Conservation (phyloP, 64 coral and sea anemone genomes). For the Actinia tenebrosa region DNA sequence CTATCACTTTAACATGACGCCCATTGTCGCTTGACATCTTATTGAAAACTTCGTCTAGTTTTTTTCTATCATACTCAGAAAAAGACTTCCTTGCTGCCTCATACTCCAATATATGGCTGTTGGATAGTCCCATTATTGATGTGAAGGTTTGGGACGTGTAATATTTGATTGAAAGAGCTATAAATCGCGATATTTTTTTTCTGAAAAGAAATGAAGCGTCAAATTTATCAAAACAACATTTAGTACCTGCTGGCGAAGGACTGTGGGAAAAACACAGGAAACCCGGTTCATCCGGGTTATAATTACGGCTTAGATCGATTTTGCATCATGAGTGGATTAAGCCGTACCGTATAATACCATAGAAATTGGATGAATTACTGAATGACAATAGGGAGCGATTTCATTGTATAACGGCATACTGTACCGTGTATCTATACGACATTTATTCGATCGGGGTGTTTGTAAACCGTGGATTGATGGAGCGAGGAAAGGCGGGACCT, state of each 20-base stretch:
- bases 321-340: too few species aligned
- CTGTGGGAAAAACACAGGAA: not conserved
- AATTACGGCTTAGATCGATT: too few species aligned
- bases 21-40: conserved; percentile 31
- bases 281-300: not conserved
- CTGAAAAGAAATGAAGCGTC: not conserved
- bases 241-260: conserved; percentile 3
- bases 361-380: too few species aligned
- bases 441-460: too few species aligned
- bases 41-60: conserved; percentile 29
- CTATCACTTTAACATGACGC: conserved; percentile 12
- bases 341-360: too few species aligned
- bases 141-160: not conserved
- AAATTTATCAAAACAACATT: not conserved
- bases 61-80: conserved; percentile 34
- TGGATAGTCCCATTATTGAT: conserved; percentile 27
- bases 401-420: too few species aligned
- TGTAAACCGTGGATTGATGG: too few species aligned
- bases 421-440: too few species aligned
- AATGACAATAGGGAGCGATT: too few species aligned
- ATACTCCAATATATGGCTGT: conserved; percentile 40
- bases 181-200: not conserved
- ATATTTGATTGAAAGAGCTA: not conserved
- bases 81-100: conserved; percentile 50
- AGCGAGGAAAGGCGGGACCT: too few species aligned